phyloP scores from a whole-genome alignment of 2,888 invertebrate genomes.

The Erpobdella octoculata region DNA sequence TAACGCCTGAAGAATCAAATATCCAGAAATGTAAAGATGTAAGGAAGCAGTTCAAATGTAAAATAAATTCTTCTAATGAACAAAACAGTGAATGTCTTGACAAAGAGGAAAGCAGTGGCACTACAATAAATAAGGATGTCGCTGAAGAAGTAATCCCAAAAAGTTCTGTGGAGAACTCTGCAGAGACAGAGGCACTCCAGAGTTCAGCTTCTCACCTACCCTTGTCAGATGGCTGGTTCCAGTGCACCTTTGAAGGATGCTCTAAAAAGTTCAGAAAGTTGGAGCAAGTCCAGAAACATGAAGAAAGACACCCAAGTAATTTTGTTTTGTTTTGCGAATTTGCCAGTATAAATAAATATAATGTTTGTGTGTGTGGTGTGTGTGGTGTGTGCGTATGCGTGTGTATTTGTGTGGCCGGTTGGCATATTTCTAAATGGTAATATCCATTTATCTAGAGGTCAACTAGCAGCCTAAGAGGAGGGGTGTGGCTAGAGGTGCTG shows the following conservation, averaged over 20 bases:
- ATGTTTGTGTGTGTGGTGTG: too few relatives aligned
- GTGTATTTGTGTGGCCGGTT: too few relatives aligned
- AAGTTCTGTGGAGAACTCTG: too few relatives aligned
- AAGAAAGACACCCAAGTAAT: constrained; percentile 44
- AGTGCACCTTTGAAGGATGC: constrained; percentile 46
- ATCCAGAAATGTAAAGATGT: not conserved
- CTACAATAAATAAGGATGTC: too few relatives aligned
- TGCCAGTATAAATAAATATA: too few relatives aligned
- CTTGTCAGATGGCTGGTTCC: constrained; percentile 23
- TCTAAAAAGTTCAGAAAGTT: constrained; percentile 48
- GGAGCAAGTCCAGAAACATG: constrained; percentile 48
- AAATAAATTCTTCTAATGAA: not conserved
- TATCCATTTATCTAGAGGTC: too few relatives aligned
- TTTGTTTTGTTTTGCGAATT: not conserved
- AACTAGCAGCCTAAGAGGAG: too few relatives aligned
- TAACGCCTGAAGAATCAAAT: not conserved
- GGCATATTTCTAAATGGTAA: too few relatives aligned
- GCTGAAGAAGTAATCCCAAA: too few relatives aligned
- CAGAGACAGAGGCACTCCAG: too few relatives aligned
- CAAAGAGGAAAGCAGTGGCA: not conserved
- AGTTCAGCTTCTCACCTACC: constrained; percentile 2
- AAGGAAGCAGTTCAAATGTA: not conserved
- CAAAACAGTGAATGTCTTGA: not conserved
- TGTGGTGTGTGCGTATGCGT: too few relatives aligned
- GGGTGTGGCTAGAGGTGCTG: too few relatives aligned